Evolutionary conservation across 2,113 vertebrate genomes (phyloP).

Genomic region (Lethenteron reissneri): DNA sequence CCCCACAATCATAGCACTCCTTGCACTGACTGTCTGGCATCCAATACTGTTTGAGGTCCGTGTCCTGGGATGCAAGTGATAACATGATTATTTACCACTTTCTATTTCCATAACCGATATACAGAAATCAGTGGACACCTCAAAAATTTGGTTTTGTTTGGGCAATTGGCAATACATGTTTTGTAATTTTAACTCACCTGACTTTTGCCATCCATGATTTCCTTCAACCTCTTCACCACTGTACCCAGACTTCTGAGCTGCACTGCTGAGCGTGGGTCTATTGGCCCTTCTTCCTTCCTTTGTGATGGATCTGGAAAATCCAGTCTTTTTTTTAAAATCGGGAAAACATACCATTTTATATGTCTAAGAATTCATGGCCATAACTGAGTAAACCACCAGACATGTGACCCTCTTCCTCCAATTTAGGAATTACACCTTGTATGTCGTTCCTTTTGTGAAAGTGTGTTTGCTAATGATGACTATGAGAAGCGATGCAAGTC

Average conservation of each 20-base stretch:
- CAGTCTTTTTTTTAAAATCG: not conserved
- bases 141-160: not conserved
- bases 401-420: too few relatives aligned
- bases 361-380: not conserved
- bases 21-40: constrained; percentile 98
- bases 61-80: constrained; percentile 34
- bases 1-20: constrained; percentile 91
- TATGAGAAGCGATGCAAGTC: not conserved
- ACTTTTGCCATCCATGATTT: constrained; percentile 97
- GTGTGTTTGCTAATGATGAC: not conserved
- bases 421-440: not conserved
- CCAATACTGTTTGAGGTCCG: constrained; percentile 97
- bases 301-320: not conserved
- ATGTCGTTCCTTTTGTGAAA: not conserved
- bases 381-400: too few relatives aligned
- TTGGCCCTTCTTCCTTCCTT: not conserved
- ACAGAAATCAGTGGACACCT: not conserved
- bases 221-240: constrained; percentile 78
- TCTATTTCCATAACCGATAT: not conserved
- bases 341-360: not conserved
- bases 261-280: constrained; percentile 78
- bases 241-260: constrained; percentile 68
- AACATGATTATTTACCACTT: not conserved
- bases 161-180: not conserved
- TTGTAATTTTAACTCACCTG: constrained; percentile 34